Base-by-base conservation (phyloP, 1,140 invertebrate genomes). In the Centruroides vittatus region DNA sequence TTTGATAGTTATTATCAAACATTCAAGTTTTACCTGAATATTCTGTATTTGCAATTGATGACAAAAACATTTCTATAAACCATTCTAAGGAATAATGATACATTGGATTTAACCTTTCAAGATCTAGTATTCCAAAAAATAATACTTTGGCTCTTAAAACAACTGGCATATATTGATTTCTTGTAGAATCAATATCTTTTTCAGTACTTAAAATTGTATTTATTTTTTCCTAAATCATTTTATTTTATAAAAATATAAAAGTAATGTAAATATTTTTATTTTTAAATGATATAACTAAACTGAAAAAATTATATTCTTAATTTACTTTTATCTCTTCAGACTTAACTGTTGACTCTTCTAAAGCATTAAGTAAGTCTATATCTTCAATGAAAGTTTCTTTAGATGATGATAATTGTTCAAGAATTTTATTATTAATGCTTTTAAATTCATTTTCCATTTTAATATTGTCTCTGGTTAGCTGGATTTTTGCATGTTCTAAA, bases 131-230 rank as follows among this genome's bases (percentile, higher is more conserved):
- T 46, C 73, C 76, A 69, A 79, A 79, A 63, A 78, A 79, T 57
- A 78, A 65, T 54, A 73, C 84, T 0, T 89, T 86, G 0, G 90
- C 89, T 73, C 95, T 86, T 48, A 82, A 82, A 3, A 93, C 89
- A 55, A 96, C 90, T 0, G 89, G 84, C 53, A 82, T 82, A 71
- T 97, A 97, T 60, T 86, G 85, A 62, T 86, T 75, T 67, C 93
- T 81, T 3, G 90, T 86, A 35, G 77, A 76, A 69, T 94, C 86
- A 61, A 95, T 93, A 8, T 8, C 8, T 36, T 53, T 53, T 36
- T 53, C 51, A 34, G 51, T 53, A 34, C 8, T 8, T 53, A 34
- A 23, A 6, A 8, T 8, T 53, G 23, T 36, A 23, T 34, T 63
- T 75, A 75, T 61, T 71, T 69, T 66, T 75, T 73, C 35, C 76